phyloP scores from a whole-genome alignment of 2,113 vertebrate species.

The Macquaria ambigua region DNA sequence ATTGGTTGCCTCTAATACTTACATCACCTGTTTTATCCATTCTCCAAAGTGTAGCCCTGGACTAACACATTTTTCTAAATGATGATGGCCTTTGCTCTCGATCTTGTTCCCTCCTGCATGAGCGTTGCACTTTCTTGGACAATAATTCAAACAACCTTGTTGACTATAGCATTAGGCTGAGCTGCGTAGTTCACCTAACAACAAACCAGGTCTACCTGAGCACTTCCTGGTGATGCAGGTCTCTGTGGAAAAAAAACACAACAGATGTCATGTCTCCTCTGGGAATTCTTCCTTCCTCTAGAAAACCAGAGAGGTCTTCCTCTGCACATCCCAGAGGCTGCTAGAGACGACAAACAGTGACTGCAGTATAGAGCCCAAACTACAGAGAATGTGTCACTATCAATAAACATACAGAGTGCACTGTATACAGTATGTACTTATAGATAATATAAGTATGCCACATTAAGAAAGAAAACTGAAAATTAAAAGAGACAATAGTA shows the following conservation, averaged over 20 bases:
- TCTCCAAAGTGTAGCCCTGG: neutral
- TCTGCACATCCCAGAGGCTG: neutral
- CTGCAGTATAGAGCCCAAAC: neutral
- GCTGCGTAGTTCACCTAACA: constrained; percentile 49
- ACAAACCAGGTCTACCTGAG: constrained; percentile 51
- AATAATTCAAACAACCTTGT: neutral
- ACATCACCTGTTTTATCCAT: constrained; percentile 56
- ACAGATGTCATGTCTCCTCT: constrained; percentile 62
- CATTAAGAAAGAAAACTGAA: neutral
- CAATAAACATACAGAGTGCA: neutral
- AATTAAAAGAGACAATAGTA: neutral
- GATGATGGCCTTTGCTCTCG: neutral
- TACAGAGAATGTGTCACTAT: neutral
- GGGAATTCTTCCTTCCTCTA: constrained; percentile 59
- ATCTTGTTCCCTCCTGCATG: neutral
- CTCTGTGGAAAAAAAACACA: constrained; percentile 77
- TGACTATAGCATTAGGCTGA: constrained; percentile 30
- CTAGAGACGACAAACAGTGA: constrained; percentile 4
- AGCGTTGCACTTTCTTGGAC: neutral
- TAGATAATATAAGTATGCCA: neutral
- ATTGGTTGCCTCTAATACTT: constrained; percentile 59
- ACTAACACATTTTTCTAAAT: neutral
- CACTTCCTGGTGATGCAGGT: constrained; percentile 73
- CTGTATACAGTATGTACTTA: neutral
- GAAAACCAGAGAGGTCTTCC: constrained; percentile 32